Evolutionary conservation across 2,113 vertebrate genomes (phyloP).

Genomic region (Egretta garzetta): DNA sequence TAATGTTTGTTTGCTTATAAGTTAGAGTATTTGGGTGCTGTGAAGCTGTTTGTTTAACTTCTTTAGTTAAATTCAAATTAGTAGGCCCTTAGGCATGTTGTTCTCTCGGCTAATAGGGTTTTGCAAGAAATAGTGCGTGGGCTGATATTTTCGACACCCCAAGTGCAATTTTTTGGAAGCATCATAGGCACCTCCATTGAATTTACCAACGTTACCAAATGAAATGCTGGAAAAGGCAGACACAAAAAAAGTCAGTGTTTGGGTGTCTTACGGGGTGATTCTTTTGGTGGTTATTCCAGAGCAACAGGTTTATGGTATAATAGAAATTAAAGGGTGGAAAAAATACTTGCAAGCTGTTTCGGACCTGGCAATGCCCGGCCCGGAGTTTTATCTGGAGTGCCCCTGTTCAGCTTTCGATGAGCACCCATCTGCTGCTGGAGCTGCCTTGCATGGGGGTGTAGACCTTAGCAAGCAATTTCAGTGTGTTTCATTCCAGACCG

Average conservation of each 20-base stretch:
- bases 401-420: not conserved
- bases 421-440: not conserved
- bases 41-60: not conserved
- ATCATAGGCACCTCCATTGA: not conserved
- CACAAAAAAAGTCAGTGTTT: not conserved
- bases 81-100: not conserved
- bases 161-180: not conserved
- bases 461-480: not conserved
- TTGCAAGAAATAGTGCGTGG: not conserved
- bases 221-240: not conserved
- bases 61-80: not conserved
- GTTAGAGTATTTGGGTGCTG: not conserved
- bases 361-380: rapidly evolving
- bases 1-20: constrained; percentile 27
- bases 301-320: not conserved
- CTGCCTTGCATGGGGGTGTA: rapidly evolving
- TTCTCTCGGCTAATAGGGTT: not conserved
- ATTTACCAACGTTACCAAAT: not conserved
- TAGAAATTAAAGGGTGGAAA: not conserved
- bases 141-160: not conserved
- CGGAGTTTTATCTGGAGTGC: not conserved
- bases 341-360: not conserved
- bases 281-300: not conserved
- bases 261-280: not conserved
- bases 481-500: not conserved